Base-by-base conservation (phyloP, 2,888 invertebrate species). In the Drosophila birchii region DNA sequence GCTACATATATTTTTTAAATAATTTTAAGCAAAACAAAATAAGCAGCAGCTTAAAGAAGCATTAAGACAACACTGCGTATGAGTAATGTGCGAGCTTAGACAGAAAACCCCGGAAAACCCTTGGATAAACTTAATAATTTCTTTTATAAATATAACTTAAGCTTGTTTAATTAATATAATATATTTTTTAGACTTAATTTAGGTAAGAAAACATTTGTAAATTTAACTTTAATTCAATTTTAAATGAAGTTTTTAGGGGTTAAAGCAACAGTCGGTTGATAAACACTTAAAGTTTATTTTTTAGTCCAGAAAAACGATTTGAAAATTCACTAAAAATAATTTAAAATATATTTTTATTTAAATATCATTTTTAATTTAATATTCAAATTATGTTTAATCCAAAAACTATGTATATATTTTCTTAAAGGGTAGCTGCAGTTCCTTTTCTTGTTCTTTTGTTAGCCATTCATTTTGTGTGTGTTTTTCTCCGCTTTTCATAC, bases 391-490 rank as follows among this genome's bases (percentile, higher is more conserved):
- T 38, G 20, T 5, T 12, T 14, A 14, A 14, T 0, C 20, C 5
- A 3, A 43, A 14, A 20, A 20, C 20, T 38, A 38, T 43, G 6
- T 7, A 16, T 23, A 16, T 16, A 9, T 20, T 3, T 18, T 8
- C 38, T 54, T 38, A 36, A 23, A 49, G 64, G 49, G 64, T 64
- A 63, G 12, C 49, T 36, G 20, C 12, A 23, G 29, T n/a, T 63
- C 26, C 47, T 63, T 9, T 61, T 18, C 49, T 14, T 20, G 3
- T 16, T 45, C 47, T 23, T 20, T 44, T 44, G 34, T n/a, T 38
- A 41, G 51, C 43, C 29, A 57, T 51, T 36, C 23, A 60, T 49
- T 72, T 60, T 18, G 43, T 38, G 47, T 61, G 41, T 39, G 14
- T 70, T 61, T 61, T 51, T 43, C 41, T 14, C 23, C 20, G 29